These are phyloP conservation scores for Brachionus plicatilis DNA, from an alignment of 1,140 invertebrate species.

Conservation along the genomic window DNA sequence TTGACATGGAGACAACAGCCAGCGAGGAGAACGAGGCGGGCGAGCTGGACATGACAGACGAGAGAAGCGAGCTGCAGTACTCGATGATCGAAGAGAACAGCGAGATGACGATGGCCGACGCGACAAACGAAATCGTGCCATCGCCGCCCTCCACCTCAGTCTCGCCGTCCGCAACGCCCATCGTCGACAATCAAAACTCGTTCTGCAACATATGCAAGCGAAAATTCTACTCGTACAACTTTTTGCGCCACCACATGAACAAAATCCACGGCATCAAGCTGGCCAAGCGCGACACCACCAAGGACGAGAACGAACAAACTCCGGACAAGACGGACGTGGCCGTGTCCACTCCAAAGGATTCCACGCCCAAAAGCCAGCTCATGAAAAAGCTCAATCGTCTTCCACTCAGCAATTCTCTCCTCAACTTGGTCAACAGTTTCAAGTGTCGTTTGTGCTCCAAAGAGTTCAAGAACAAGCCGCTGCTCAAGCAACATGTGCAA, in stretches of 20 bases:
- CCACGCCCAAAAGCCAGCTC: not conserved
- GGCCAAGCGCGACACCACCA: not conserved
- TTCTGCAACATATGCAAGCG: constrained; percentile 31
- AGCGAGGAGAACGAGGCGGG: constrained; percentile 13
- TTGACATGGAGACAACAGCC: not conserved
- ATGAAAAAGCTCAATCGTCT: constrained; percentile 34
- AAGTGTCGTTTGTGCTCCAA: constrained; percentile 8
- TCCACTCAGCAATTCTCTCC: constrained; percentile 2
- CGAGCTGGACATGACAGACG: not conserved
- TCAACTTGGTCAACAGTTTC: constrained; percentile 9
- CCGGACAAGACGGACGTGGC: not conserved
- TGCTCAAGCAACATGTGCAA: constrained; percentile 20
- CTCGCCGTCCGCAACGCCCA: not conserved
- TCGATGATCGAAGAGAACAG: not conserved
- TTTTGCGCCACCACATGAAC: constrained; percentile 25
- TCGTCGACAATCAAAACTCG: constrained; percentile 3
- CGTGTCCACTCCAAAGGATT: not conserved
- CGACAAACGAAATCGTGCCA: not conserved
- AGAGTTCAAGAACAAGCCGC: not conserved
- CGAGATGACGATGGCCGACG: not conserved
- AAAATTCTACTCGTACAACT: constrained; percentile 36
- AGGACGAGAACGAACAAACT: not conserved
- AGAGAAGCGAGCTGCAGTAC: not conserved
- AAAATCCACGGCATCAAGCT: constrained; percentile 26
- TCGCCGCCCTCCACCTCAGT: not conserved